Base-by-base conservation (phyloP, 2,113 vertebrate species). In the Atlantisia rogersi region DNA sequence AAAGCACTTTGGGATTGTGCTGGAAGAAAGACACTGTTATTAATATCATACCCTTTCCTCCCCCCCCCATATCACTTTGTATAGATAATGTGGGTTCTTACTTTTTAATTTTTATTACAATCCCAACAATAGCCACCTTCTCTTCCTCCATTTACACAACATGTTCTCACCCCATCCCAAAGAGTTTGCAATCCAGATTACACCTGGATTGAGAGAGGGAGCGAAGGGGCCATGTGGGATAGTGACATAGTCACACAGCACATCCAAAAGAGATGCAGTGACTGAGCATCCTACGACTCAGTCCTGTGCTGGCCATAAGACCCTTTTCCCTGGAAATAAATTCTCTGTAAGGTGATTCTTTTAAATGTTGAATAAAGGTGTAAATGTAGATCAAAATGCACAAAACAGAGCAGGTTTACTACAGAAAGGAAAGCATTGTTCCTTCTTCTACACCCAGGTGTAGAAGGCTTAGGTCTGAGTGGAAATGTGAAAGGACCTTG, bases 401-500 rank as follows among this genome's bases (percentile, higher is more conserved):
- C 60, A 68, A 75, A 82, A 48, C 83, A 93, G 73, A 93, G 83
- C 67, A 91, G 67, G 68, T 92, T 91, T 94, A 53, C 70, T 31
- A 69, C 67, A 94, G 78, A 95, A 97, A 94, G 83, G 63, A 92
- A 85, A 92, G 86, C 92, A 87, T 74, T 96, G 94, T 94, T 96
- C 82, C 83, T 84, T 46, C 92, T 84, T 69, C 81, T 86, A 42
- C 62, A 56, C 50, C 76, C 92, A 88, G 94, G 95, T 96, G 95
- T 96, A 75, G 83, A 89, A 55, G 83, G 74, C 50, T 96, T 95
- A 89, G 86, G 70, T 79, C 86, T 69, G 69, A 76, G 78, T 91
- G 86, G 92, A 90, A 92, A 92, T 0, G 88, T 67, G 83, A 96
- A 97, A 97, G 84, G 92, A 94, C 80, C 67, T 84, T 68, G 86